phyloP scores from a whole-genome alignment of 2,797 vertebrate genomes.

The Acanthiza pusilla region DNA sequence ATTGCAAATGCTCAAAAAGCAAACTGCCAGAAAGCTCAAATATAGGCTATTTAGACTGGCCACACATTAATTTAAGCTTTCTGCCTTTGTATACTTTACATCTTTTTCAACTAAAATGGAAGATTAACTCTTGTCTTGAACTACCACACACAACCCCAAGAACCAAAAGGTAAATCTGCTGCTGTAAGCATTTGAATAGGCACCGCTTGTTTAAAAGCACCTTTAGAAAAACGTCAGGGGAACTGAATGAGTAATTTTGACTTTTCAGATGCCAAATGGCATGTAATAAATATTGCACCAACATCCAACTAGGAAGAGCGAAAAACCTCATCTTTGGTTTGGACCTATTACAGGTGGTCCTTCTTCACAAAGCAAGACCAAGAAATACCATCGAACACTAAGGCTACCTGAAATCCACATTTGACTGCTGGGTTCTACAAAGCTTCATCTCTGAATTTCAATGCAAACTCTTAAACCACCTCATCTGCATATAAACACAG shows the following conservation, averaged over 20 bases:
- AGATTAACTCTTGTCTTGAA: background rate
- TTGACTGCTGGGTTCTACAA: background rate
- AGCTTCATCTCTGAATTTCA: background rate
- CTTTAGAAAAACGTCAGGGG: background rate
- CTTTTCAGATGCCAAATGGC: background rate
- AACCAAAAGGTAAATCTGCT: background rate
- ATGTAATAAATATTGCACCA: background rate
- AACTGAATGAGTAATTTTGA: background rate
- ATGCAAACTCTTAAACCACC: background rate
- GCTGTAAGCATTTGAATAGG: background rate
- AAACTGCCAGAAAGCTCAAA: background rate
- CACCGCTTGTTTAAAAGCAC: background rate
- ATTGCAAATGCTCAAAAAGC: background rate
- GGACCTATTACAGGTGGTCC: accelerated
- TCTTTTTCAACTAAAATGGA: background rate
- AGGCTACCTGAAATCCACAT: background rate
- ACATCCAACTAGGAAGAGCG: background rate
- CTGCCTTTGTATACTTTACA: background rate
- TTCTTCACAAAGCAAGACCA: background rate
- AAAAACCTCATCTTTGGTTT: background rate
- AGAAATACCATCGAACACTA: background rate
- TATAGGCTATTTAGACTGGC: background rate
- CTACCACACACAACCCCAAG: background rate
- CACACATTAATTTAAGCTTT: background rate
- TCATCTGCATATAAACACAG: background rate